phyloP scores from a whole-genome alignment of 2,888 invertebrate species.

The Petrophora chlorosata region DNA sequence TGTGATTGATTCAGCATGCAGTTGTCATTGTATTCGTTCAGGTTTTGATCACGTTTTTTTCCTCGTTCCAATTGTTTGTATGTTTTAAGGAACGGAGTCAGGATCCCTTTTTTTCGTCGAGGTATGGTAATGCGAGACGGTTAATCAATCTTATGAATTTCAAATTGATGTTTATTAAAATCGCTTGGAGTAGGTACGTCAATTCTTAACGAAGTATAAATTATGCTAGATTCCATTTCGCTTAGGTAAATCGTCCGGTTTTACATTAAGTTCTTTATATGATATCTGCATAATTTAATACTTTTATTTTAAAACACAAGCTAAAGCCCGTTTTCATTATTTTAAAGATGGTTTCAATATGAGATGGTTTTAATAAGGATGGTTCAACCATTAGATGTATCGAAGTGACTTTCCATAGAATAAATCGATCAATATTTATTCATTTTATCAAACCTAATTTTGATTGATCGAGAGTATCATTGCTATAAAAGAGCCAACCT shows the following conservation, averaged over 20 bases:
- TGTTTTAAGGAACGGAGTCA: slow-evolving; percentile 72
- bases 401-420: background rate
- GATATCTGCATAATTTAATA: too few relatives aligned
- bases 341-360: too few relatives aligned
- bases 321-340: too few relatives aligned
- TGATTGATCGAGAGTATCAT: slow-evolving; percentile 50
- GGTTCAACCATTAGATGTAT: background rate
- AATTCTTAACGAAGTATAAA: slow-evolving; percentile 2
- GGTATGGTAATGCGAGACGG: slow-evolving; percentile 66
- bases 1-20: slow-evolving; percentile 82
- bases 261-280: slow-evolving; percentile 4
- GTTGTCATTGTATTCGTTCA: slow-evolving; percentile 82
- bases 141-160: slow-evolving; percentile 75
- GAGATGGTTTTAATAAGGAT: too few relatives aligned
- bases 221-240: background rate
- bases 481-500: slow-evolving; percentile 41
- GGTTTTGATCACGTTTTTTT: slow-evolving; percentile 77
- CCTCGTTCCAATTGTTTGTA: slow-evolving; percentile 74
- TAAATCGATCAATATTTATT: slow-evolving; percentile 20
- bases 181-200: slow-evolving; percentile 21
- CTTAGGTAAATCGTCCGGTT: background rate
- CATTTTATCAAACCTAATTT: slow-evolving; percentile 42
- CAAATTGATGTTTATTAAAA: slow-evolving; percentile 53
- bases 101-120: slow-evolving; percentile 52
- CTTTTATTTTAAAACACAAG: too few relatives aligned